Conservation (phyloP, 2,113 vertebrate genomes). For the Fukomys damarensis region DNA sequence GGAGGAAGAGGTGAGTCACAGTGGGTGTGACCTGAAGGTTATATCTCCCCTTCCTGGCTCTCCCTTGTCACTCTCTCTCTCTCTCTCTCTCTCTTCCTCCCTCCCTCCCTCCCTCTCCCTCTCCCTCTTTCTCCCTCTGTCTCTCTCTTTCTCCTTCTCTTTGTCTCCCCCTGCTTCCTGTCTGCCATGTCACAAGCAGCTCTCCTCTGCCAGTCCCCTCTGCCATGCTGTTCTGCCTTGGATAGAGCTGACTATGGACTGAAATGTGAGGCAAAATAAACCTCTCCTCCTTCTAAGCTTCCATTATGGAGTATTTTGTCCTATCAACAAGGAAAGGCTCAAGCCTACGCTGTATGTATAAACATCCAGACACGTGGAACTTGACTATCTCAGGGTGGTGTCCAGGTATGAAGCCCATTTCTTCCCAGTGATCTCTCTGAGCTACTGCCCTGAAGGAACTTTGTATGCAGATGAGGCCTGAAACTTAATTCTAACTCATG, state of each 20-base stretch:
- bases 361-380: neutral
- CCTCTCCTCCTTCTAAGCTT: neutral
- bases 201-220: neutral
- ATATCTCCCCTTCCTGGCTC: neutral
- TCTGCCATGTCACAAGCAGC: neutral
- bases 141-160: no score
- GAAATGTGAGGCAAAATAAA: neutral
- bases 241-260: neutral
- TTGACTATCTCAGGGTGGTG: neutral
- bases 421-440: neutral
- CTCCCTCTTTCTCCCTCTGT: no score
- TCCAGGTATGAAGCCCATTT: neutral
- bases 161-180: neutral
- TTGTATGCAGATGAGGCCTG: neutral
- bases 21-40: neutral
- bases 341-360: neutral
- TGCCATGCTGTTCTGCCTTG: neutral
- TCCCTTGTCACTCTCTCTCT: no score
- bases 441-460: neutral
- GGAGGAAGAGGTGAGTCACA: neutral
- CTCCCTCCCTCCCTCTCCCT: no score
- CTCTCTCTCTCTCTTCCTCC: no score
- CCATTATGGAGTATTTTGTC: neutral
- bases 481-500: neutral
- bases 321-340: neutral